phyloP scores from a whole-genome alignment of 2,888 invertebrate genomes.

The Cantharis nigra region DNA sequence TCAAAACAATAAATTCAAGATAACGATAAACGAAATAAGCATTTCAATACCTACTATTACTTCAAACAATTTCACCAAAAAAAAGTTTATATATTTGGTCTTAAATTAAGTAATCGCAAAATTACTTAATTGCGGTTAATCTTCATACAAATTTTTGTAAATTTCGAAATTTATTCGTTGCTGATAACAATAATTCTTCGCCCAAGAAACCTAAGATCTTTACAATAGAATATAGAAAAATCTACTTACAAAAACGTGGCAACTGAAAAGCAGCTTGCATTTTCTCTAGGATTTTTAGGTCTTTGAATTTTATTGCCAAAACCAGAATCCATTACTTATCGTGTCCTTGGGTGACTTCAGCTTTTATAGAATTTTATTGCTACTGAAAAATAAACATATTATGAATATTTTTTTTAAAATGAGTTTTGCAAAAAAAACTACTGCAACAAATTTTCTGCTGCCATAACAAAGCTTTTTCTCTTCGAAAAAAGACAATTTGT shows the following conservation, averaged over 20 bases:
- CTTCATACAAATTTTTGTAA: too few relatives aligned
- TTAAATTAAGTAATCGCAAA: too few relatives aligned
- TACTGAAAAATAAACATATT: background rate
- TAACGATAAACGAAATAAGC: background rate
- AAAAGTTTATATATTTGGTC: too few relatives aligned
- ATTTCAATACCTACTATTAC: background rate
- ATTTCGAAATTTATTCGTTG: too few relatives aligned
- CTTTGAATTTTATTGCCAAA: background rate
- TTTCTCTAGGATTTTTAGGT: slow-evolving; percentile 1
- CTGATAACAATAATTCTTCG: too few relatives aligned
- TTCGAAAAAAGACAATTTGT: too few relatives aligned
- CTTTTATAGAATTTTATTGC: background rate
- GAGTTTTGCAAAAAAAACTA: too few relatives aligned
- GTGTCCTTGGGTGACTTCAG: background rate
- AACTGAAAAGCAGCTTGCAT: background rate
- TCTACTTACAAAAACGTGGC: slow-evolving; percentile 1
- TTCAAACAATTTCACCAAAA: background rate
- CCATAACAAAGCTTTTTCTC: too few relatives aligned
- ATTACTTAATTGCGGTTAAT: too few relatives aligned
- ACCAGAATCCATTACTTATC: background rate
- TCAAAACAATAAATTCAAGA: background rate
- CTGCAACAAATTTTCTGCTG: too few relatives aligned
- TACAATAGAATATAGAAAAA: background rate
- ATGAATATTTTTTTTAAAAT: too few relatives aligned
- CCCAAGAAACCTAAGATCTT: too few relatives aligned